Conservation (phyloP, 1,140 invertebrate genomes). For the Monochamus saltuarius region DNA sequence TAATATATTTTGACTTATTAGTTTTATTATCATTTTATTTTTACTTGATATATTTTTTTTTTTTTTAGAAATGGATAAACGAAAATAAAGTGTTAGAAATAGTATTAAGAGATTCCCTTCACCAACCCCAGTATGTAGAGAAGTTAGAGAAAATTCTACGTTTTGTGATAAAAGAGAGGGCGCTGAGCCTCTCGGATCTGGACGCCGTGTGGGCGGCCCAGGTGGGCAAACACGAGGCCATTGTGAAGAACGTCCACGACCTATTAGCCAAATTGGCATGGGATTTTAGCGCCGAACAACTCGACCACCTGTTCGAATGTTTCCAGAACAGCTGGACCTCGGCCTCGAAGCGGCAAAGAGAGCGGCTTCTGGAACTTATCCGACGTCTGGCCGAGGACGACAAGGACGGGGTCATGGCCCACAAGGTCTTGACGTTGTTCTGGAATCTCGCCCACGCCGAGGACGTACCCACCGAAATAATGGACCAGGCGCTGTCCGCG, state of each 20-base stretch:
- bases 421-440: conserved; percentile 94
- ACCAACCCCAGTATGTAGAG: conserved; percentile 97
- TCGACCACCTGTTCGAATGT: conserved; percentile 96
- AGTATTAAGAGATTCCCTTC: conserved; percentile 91
- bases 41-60: too few relatives aligned
- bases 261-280: conserved; percentile 94
- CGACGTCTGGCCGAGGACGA: conserved; percentile 92
- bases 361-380: conserved; percentile 94
- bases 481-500: conserved; percentile 93
- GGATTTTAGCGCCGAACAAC: conserved; percentile 96
- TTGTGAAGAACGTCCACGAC: conserved; percentile 97
- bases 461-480: conserved; percentile 95
- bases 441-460: conserved; percentile 97
- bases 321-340: conserved; percentile 94
- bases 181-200: conserved; percentile 86
- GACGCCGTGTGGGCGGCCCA: conserved; percentile 97
- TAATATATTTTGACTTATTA: too few relatives aligned
- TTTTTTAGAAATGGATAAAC: conserved; percentile 88
- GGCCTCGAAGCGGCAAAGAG: conserved; percentile 93
- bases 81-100: conserved; percentile 95
- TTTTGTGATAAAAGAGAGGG: conserved; percentile 94
- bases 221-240: conserved; percentile 92
- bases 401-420: conserved; percentile 98
- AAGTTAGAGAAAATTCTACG: conserved; percentile 96
- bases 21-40: too few relatives aligned